phyloP scores from a whole-genome alignment of 2,888 invertebrate species.

The Spilosoma lubricipeda region DNA sequence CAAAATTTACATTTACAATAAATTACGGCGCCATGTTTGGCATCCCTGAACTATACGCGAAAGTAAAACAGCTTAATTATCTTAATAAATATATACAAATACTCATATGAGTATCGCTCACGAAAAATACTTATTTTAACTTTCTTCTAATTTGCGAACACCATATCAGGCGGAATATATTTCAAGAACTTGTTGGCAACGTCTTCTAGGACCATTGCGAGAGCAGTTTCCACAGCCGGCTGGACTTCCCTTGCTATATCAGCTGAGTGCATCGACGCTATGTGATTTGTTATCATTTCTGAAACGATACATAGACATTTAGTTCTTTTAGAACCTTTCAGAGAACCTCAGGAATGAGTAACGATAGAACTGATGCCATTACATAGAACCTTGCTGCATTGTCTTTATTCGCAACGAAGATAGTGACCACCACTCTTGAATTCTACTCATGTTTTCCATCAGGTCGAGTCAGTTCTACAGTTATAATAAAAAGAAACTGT shows the following conservation, averaged over 20 bases:
- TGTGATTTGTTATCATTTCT: conserved; percentile 87
- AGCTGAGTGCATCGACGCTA: conserved; percentile 85
- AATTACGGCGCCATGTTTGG: too few species aligned
- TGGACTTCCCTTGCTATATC: conserved; percentile 86
- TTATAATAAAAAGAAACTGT: too few species aligned
- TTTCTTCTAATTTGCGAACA: conserved; percentile 63
- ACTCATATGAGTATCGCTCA: background rate
- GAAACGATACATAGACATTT: conserved; percentile 40
- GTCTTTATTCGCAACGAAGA: too few species aligned
- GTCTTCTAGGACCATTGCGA: conserved; percentile 86
- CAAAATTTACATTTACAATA: too few species aligned
- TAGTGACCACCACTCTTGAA: too few species aligned
- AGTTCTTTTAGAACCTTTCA: background rate
- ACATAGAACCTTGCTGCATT: too few species aligned
- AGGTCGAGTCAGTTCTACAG: too few species aligned
- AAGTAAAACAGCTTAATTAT: too few species aligned
- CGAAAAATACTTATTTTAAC: background rate
- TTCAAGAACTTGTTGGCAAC: conserved; percentile 85
- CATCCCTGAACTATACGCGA: too few species aligned
- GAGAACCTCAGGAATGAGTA: background rate
- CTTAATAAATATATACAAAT: too few species aligned
- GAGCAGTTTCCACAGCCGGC: conserved; percentile 86
- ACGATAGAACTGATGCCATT: background rate
- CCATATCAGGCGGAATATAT: conserved; percentile 78
- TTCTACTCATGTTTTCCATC: too few species aligned